These are phyloP conservation scores for Kryptolebias ocellatus DNA, from an alignment of 2,797 vertebrate genomes.

Conservation along the genomic window DNA sequence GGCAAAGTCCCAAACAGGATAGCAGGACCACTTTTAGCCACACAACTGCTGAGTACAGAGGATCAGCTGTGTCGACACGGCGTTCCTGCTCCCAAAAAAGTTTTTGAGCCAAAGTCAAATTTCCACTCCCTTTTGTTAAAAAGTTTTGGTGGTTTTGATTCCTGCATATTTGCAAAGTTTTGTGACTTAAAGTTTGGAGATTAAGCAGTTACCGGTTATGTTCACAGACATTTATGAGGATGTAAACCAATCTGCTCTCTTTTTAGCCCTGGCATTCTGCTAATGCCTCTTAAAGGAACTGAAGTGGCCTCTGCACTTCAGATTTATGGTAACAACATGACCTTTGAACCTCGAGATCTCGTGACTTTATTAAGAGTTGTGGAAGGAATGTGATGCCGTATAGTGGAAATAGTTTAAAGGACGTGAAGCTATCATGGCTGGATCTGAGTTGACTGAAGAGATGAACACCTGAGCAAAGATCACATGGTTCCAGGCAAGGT, in stretches of 20 bases:
- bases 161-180: too few species aligned
- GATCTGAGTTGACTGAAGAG: constrained; percentile 17
- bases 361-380: constrained; percentile 30
- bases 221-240: constrained; percentile 35
- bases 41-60: constrained; percentile 26
- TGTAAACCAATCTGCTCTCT: constrained; percentile 55
- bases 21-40: constrained; percentile 27
- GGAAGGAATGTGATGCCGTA: constrained; percentile 32
- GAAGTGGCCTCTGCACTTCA: constrained; percentile 18
- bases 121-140: neutral
- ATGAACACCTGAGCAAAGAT: constrained; percentile 47
- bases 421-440: neutral
- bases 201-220: constrained; percentile 1
- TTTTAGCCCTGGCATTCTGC: constrained; percentile 55
- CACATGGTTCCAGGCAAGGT: constrained; percentile 50
- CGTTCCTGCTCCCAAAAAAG: neutral
- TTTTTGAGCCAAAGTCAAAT: neutral
- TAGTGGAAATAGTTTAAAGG: constrained; percentile 33
- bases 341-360: constrained; percentile 33
- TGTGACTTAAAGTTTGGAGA: constrained; percentile 18
- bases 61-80: neutral
- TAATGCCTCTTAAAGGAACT: constrained; percentile 38
- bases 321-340: constrained; percentile 47
- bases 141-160: too few species aligned
- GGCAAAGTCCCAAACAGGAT: constrained; percentile 25